These are phyloP conservation scores for Paramormyrops hopkinsi DNA, from an alignment of 2,797 vertebrate species.

Conservation along the genomic window DNA sequence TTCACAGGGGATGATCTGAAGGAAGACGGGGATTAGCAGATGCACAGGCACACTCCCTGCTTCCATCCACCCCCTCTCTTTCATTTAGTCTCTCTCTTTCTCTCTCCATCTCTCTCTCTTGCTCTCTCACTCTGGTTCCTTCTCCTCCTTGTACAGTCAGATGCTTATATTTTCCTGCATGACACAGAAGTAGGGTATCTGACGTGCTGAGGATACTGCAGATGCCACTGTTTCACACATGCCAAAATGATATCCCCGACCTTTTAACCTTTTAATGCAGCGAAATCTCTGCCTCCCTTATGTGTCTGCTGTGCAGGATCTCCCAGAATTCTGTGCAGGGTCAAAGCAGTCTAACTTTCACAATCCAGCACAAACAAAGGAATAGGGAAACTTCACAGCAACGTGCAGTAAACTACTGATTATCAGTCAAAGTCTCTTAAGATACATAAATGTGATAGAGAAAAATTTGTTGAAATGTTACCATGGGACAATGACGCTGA, in stretches of 20 bases:
- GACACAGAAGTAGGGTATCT: not conserved
- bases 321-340: not conserved
- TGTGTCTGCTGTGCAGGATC: not conserved
- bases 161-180: not conserved
- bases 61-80: not conserved
- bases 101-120: not conserved
- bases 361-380: not conserved
- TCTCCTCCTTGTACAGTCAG: slow-evolving; percentile 11
- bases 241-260: not conserved
- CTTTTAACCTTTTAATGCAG: slow-evolving; percentile 4
- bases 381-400: not conserved
- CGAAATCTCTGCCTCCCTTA: not conserved
- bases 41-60: not conserved
- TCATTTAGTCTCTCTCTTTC: not conserved
- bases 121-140: not conserved
- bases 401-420: not conserved
- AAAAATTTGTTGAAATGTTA: not conserved
- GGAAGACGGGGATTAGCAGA: not conserved
- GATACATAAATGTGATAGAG: not conserved
- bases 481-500: not conserved
- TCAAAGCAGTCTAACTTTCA: not conserved
- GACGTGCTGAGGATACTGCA: not conserved
- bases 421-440: not conserved
- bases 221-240: not conserved
- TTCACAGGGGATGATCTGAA: not conserved